Percentiles rank a stretch among this genome's conserved stretches.
Conservation (phyloP, 2,888 invertebrate species). For the Cenopis cana region DNA sequence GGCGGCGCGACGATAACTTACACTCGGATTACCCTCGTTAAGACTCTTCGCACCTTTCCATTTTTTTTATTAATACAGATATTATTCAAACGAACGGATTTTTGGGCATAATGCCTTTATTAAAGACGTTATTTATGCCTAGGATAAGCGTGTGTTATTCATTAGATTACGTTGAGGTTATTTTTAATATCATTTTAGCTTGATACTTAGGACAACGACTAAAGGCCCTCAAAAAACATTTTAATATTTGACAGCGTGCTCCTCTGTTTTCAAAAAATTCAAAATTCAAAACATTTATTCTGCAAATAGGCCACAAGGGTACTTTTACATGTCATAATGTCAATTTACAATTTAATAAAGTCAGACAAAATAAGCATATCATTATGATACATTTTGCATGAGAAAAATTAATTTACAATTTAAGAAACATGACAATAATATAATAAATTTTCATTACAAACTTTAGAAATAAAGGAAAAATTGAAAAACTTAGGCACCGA, state of each 20-base stretch:
- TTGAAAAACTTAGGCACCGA: too few relatives aligned
- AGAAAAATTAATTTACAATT: too few relatives aligned
- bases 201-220: background rate
- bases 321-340: too few relatives aligned
- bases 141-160: conserved; percentile 69
- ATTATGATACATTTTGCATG: too few relatives aligned
- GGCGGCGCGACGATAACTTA: conserved; percentile 79
- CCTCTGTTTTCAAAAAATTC: too few relatives aligned
- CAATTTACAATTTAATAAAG: too few relatives aligned
- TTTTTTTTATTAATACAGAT: conserved; percentile 80
- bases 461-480: too few relatives aligned
- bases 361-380: too few relatives aligned
- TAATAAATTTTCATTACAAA: too few relatives aligned
- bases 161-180: conserved; percentile 65
- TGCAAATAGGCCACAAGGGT: too few relatives aligned
- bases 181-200: conserved; percentile 53
- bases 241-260: background rate
- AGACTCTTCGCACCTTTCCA: conserved; percentile 82
- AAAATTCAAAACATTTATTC: too few relatives aligned
- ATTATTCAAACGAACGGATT: conserved; percentile 79
- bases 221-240: background rate
- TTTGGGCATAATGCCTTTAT: conserved; percentile 78
- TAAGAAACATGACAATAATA: too few relatives aligned
- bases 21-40: conserved; percentile 83
- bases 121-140: conserved; percentile 77